A percentile compares a stretch with the other conserved stretches of the same genome.
phyloP scores from a whole-genome alignment of 2,888 invertebrate species.

The Eristalis intricaria region DNA sequence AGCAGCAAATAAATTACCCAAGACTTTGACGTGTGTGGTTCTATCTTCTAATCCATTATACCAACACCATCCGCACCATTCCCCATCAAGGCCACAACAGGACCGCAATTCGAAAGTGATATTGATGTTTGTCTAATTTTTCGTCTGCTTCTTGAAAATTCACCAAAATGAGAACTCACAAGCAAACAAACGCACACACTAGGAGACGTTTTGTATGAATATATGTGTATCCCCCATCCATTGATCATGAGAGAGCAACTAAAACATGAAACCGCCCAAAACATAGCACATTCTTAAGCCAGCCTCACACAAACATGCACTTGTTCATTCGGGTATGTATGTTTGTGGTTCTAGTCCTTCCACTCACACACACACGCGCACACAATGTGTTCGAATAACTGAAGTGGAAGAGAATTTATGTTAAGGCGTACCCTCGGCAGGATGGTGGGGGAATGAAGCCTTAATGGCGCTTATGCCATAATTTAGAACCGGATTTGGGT shows the following conservation, averaged over 20 bases:
- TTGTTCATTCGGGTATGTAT: too few relatives aligned
- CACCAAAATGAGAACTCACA: neutral
- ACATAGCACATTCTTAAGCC: too few relatives aligned
- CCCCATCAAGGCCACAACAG: neutral
- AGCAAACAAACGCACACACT: neutral
- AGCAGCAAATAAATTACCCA: neutral
- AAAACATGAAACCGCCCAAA: too few relatives aligned
- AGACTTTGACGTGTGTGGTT: neutral
- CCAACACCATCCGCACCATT: neutral
- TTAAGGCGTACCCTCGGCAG: neutral
- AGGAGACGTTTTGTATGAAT: too few relatives aligned
- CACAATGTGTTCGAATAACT: neutral
- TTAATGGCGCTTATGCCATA: neutral
- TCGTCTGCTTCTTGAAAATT: neutral
- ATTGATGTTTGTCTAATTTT: constrained; percentile 55
- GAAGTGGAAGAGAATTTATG: neutral
- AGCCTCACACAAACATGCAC: too few relatives aligned
- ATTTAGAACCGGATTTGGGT: constrained; percentile 29
- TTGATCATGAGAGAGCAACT: too few relatives aligned
- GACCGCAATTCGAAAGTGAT: constrained; percentile 49
- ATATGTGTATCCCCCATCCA: too few relatives aligned
- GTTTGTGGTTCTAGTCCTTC: neutral
- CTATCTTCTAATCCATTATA: neutral
- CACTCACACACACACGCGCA: neutral
- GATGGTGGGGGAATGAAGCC: neutral